Base-by-base conservation (phyloP, 1,140 invertebrate genomes). In the Diachasma alloeum region DNA sequence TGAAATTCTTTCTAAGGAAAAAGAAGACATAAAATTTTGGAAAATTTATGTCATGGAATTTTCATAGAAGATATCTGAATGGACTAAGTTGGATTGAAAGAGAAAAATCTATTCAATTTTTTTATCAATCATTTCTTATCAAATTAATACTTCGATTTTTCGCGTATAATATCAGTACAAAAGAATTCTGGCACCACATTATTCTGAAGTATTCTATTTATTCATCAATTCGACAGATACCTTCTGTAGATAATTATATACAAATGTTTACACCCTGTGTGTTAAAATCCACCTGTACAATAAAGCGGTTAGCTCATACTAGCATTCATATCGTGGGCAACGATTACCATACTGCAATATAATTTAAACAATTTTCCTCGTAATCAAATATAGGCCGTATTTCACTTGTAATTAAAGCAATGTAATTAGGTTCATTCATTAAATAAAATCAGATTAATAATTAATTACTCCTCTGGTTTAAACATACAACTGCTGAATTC, bases 261-360 rank as follows among this genome's bases (percentile, higher is more conserved):
- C 82, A 86, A 85, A 84, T 83, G 84, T 86, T 77, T 83, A 85
- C 83, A 84, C 79, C 81, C 82, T 84, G 79, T 86, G 83, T 75
- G 77, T 71, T 44, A 79, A 59, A 24, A 19, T 48, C 15, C 36
- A 80, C 77, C 79, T 86, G 85, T 86, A 85, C 80, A 84, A 70
- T 39, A 53, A 86, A 84, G 79, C 82, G 76, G 48, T 56, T 63
- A 80, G 79, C 74, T 44, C 42, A 48, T 17, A 44, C 69, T 48
- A 26, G 42, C 69, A 71, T 72, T 31, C 48, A 72, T 13, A 2
- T 37, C n/a, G 31, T 72, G 71, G 48, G 15, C 71, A 53, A 72
- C 17, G 46, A 10, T 1, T 63, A 24, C 24, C 24, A 19, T 26
- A 67, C 42, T 68, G 46, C 44, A 13, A 69, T 48, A 72, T 53